Base-by-base conservation (phyloP, 2,113 vertebrate genomes). In the Hemiprocne comata region DNA sequence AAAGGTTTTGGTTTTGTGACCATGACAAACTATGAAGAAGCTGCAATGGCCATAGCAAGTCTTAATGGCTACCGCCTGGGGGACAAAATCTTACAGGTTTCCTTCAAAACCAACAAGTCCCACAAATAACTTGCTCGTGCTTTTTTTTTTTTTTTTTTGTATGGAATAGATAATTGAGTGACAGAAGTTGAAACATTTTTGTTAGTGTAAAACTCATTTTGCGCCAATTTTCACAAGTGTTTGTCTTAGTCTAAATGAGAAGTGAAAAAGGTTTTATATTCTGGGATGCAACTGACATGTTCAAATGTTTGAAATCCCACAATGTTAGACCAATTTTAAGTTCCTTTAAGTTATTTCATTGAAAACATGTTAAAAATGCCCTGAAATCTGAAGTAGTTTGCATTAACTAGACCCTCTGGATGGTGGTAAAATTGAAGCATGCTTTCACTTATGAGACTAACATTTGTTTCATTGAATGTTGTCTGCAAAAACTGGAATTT, bases 11-110 rank as follows among this genome's bases (percentile, higher is more conserved):
- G 99, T 96, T 99, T 99, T 98, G 99, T 99, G 96, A 99, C 99
- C 98, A 99, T 99, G 99, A 99, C 99, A 94, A 99, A 99, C 98
- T 99, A 99, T 98, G 99, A 99, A 98, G 99, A 99, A 98, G 99
- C 99, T 42, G 99, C 99, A 90, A 99, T 99, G 99, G 99, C 99
- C 97, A 99, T 99, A 97, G 99, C 99, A 92, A 99, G 99, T 97
- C 98, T 99, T 96, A 99, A 99, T 62, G 99, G 99, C 97, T 99
- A 99, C 98, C 99, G 99, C 97, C 98, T 99, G 69, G 99, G 99
- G 97, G 99, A 99, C 99, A 99, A 99, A 98, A 99, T 99, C 95
- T 98, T 99, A 96, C 99, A 99, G 98, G 99, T 99, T 98, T 99
- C 99, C 98, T 99, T 99, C 98, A 99, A 99, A 98, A 99, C 99